Evolutionary conservation across 2,113 vertebrate species (phyloP), one percentile per base, ranked within the genome.

Genomic region (Oreochromis tanganicae): DNA sequence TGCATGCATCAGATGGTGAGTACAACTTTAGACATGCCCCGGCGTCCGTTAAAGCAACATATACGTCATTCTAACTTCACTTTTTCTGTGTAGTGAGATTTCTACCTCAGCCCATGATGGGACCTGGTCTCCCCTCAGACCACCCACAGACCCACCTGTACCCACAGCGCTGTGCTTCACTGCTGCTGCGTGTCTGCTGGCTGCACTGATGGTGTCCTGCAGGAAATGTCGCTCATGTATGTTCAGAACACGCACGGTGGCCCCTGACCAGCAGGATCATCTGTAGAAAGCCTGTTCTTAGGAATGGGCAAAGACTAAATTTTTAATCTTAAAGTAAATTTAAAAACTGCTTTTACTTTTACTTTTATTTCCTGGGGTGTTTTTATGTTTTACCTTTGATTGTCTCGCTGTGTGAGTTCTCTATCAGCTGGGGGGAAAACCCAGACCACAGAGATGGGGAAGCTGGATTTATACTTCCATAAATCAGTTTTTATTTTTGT

Each of bases 1-100:
- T 75, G 79, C 89, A 88, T 56, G 71, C 43, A 63, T 55, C 71
- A 89, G 50, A 73, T 91, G 94, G 96, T 73, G 41, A 87, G 94
- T 87, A 32, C 6, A n/a, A 34, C 19, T 83, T 68, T 2, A 38
- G 36, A n/a, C 7, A 1, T 9, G 16, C 12, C 3, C 11, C 5
- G 2, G 50, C 0, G 14, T 13, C 7, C 2, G 24, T 71, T 13
- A 46, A 5, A 12, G 0, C 0, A 57, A 48, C 3, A 0, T 80
- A 17, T 34, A n/a, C 29, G 41, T 83, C 1, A 29, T 3, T 36
- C 3, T 19, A 7, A 91, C 24, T 4, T 38, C 1, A 38, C 5
- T 29, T 38, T 81, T 80, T 16, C 38, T 85, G 54, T 48, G 4
- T 85, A 95, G 94, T 38, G 52, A 34, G 46, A 52, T 14, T 46